Conservation (phyloP, 2,797 vertebrate genomes). For the Streptopelia turtur region DNA sequence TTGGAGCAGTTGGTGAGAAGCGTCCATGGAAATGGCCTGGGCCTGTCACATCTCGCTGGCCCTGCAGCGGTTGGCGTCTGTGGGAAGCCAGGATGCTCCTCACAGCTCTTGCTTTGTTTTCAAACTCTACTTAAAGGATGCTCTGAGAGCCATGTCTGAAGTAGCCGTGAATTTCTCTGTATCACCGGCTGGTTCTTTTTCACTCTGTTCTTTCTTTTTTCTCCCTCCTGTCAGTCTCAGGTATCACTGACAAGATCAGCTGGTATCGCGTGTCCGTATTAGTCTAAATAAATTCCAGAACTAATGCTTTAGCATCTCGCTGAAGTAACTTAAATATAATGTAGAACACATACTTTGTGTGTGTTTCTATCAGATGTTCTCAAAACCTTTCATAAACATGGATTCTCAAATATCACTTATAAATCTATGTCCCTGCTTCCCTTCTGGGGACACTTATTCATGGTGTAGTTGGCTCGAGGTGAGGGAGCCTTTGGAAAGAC, state of each 20-base stretch:
- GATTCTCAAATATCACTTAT: background rate
- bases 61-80: background rate
- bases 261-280: accelerated
- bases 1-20: too few relatives aligned
- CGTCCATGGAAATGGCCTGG: accelerated
- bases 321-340: background rate
- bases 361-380: background rate
- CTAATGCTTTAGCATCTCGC: background rate
- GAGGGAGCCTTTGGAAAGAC: background rate
- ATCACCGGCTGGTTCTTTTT: background rate
- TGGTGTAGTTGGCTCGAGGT: background rate
- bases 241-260: background rate
- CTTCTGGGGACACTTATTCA: background rate
- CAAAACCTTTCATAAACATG: background rate
- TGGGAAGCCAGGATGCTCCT: background rate
- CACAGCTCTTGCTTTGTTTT: background rate
- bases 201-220: background rate
- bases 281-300: background rate
- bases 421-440: background rate
- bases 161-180: background rate
- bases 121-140: background rate
- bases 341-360: accelerated
- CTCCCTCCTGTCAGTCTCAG: background rate
- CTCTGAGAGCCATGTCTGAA: background rate
- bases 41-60: accelerated